Conservation (phyloP, 53 echinoderm and acorn worm species). For the Luidia sarsii region DNA sequence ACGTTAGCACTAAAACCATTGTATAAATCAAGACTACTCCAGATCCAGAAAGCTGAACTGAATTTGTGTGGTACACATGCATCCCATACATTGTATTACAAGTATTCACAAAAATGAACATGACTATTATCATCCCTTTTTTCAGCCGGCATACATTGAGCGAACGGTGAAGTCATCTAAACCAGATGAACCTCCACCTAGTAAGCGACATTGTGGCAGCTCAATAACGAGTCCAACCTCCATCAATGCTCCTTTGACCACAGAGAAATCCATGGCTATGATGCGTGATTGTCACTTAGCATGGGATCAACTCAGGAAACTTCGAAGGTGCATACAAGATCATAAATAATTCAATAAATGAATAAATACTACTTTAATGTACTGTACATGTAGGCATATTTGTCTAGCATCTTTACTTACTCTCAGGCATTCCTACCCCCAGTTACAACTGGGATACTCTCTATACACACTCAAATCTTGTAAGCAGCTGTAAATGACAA, state of each 20-base stretch:
- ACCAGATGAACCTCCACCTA: not conserved
- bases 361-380: not conserved
- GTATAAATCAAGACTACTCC: no score
- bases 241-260: not conserved
- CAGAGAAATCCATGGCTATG: conserved; percentile 23
- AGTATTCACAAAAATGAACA: no score
- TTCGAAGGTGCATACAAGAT: conserved; percentile 10
- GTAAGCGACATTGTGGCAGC: no score
- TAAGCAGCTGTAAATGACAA: not conserved
- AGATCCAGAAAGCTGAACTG: not conserved
- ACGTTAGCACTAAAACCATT: not conserved
- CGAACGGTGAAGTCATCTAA: not conserved
- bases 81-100: no score
- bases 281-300: conserved; percentile 49
- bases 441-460: not conserved
- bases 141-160: conserved; percentile 9
- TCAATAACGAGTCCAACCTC: no score
- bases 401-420: not conserved
- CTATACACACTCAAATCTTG: not conserved
- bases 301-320: conserved; percentile 53
- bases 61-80: not conserved
- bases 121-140: not conserved
- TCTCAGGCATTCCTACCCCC: not conserved
- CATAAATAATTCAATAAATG: not conserved
- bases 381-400: not conserved